phyloP scores from a whole-genome alignment of 2,113 vertebrate genomes.

The Albula glossodonta region DNA sequence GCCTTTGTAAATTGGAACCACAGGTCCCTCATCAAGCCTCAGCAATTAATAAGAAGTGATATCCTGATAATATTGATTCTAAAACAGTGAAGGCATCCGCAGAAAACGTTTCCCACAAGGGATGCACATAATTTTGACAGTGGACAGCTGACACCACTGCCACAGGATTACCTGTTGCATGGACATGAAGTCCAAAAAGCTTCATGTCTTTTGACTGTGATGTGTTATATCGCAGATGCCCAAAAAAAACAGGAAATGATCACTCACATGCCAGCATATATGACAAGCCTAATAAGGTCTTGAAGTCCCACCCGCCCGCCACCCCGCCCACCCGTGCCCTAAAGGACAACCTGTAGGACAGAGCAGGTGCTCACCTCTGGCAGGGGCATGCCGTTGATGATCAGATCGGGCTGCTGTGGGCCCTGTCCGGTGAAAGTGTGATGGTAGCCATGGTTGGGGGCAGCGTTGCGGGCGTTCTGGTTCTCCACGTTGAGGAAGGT shows the following conservation, averaged over 20 bases:
- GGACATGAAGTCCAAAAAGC: background rate
- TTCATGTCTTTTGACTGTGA: background rate
- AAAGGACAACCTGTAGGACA: constrained; percentile 2
- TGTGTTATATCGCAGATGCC: background rate
- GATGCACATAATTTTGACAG: background rate
- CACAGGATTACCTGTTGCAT: background rate
- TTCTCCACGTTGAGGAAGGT: constrained; percentile 98
- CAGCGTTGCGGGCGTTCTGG: constrained; percentile 90
- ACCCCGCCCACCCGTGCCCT: background rate
- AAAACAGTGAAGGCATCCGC: background rate
- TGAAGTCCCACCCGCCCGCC: background rate
- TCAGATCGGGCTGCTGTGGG: constrained; percentile 96
- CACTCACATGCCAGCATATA: background rate
- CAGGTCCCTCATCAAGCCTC: background rate
- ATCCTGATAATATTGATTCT: background rate
- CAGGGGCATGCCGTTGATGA: constrained; percentile 98
- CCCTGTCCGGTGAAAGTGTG: constrained; percentile 93
- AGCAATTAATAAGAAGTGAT: background rate
- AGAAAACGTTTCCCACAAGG: background rate
- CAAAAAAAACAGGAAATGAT: background rate
- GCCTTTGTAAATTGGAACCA: background rate
- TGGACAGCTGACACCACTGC: background rate
- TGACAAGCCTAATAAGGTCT: background rate
- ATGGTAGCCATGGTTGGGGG: constrained; percentile 91
- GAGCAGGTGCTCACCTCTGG: constrained; percentile 81